These are phyloP conservation scores for Oophaga sylvatica DNA, from an alignment of 2,797 vertebrate species.

Conservation along the genomic window DNA sequence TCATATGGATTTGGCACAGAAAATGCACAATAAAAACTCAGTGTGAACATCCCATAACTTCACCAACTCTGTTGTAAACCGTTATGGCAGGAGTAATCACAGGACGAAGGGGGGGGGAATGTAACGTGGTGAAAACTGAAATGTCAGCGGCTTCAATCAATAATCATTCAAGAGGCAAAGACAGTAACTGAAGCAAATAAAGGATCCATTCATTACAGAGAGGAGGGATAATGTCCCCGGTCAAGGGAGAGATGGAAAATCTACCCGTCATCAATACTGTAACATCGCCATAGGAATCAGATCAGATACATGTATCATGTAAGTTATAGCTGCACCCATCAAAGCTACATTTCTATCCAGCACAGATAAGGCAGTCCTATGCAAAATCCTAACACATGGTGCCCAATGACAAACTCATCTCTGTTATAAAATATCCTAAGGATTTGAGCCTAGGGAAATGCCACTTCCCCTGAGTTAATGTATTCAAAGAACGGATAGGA, in stretches of 20 bases:
- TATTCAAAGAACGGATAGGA: too few species aligned
- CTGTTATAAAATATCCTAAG: too few species aligned
- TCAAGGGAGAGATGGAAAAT: neutral
- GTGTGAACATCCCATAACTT: too few species aligned
- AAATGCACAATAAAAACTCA: too few species aligned
- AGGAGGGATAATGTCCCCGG: neutral
- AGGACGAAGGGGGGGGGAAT: neutral
- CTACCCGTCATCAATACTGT: neutral
- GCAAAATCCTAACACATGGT: neutral
- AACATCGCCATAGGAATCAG: neutral
- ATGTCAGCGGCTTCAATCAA: slow-evolving; percentile 11
- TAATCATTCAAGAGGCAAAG: neutral
- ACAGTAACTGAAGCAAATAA: neutral
- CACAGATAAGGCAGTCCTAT: neutral
- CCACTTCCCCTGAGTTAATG: too few species aligned
- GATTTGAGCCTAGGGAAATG: too few species aligned
- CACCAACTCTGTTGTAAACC: neutral
- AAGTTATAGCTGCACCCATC: neutral
- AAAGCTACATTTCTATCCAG: neutral
- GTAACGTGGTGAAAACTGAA: neutral
- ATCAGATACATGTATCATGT: neutral
- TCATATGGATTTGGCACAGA: too few species aligned
- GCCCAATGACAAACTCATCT: neutral
- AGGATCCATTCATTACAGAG: neutral
- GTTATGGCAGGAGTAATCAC: neutral